Percentiles rank a stretch among this genome's conserved stretches.
phyloP scores from a whole-genome alignment of 1,140 invertebrate genomes.

The Sycobia sp. region DNA sequence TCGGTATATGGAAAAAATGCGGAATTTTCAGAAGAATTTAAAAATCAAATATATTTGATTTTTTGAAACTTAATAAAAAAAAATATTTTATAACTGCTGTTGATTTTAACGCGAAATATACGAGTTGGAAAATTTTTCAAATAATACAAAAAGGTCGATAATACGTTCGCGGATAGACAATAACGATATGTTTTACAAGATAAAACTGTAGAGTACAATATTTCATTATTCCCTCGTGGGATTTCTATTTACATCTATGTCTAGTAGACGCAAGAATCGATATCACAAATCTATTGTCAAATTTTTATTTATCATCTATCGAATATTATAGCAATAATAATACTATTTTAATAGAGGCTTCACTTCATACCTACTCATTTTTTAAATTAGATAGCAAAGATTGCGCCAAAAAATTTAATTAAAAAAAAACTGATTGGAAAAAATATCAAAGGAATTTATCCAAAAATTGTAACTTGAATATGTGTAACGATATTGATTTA shows the following conservation, averaged over 20 bases:
- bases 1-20: too few species aligned
- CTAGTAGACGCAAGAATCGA: constrained; percentile 6
- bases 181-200: background rate
- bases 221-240: background rate
- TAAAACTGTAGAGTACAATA: background rate
- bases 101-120: constrained; percentile 19
- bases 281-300: background rate
- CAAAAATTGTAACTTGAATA: constrained; percentile 11
- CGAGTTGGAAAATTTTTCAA: constrained; percentile 29
- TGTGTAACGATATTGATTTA: background rate
- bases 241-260: constrained; percentile 5
- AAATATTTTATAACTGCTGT: constrained; percentile 12
- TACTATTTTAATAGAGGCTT: background rate
- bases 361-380: background rate
- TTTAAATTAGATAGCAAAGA: background rate
- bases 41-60: too few species aligned
- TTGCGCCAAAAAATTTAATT: background rate
- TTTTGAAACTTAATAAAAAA: too few species aligned
- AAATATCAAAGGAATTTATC: background rate
- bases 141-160: background rate
- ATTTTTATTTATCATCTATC: too few species aligned
- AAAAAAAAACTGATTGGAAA: constrained; percentile 4
- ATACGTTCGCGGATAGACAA: background rate
- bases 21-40: too few species aligned
- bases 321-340: background rate